Percentiles rank a stretch among this genome's conserved stretches.
These are phyloP conservation scores for Alethe castanea DNA, from an alignment of 2,113 vertebrate genomes.

Conservation along the genomic window DNA sequence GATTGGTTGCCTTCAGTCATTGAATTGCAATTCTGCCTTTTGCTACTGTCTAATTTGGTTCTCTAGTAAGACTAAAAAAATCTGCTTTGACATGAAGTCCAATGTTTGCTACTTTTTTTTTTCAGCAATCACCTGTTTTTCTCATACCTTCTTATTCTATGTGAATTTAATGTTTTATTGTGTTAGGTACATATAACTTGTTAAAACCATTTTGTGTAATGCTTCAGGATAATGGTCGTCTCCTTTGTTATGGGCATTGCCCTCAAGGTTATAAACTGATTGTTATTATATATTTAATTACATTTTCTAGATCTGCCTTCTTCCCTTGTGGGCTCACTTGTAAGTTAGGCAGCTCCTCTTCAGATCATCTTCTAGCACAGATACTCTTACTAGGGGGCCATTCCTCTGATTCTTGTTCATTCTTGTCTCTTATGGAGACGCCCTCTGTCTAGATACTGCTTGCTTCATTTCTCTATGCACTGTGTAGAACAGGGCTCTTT, in stretches of 20 bases:
- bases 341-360: background rate
- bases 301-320: background rate
- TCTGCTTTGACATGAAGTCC: background rate
- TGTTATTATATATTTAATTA: background rate
- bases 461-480: background rate
- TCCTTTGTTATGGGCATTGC: background rate
- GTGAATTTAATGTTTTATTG: background rate
- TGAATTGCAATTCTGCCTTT: background rate
- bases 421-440: background rate
- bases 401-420: background rate
- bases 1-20: background rate
- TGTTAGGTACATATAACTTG: background rate
- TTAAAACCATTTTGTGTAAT: background rate
- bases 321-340: background rate
- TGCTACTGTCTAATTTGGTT: background rate
- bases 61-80: background rate
- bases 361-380: background rate
- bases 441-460: background rate
- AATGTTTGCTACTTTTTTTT: accelerated
- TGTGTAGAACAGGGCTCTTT: background rate
- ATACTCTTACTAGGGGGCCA: background rate
- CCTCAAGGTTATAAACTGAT: background rate
- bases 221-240: background rate
- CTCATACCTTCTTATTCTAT: background rate
- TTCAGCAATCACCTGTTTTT: background rate